These are phyloP conservation scores for Bradypus variegatus DNA, from an alignment of 2,797 vertebrate species.

Conservation along the genomic window DNA sequence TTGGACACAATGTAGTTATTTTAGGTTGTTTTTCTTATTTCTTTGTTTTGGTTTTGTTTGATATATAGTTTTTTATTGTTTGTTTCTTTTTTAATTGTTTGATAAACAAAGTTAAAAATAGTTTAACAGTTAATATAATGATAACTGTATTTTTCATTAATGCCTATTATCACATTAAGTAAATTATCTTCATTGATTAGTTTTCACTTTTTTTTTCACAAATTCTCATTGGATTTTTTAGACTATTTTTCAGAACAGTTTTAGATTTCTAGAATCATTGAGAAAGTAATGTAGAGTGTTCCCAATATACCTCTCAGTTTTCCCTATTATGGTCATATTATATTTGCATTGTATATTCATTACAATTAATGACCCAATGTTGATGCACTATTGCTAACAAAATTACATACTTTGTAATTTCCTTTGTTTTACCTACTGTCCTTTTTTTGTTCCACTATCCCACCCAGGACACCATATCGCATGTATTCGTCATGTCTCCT, in stretches of 20 bases:
- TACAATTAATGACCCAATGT: not conserved
- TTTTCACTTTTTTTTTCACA: not conserved
- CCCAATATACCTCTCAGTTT: not conserved
- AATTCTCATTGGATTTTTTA: not conserved
- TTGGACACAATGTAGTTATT: no score
- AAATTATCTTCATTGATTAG: not conserved
- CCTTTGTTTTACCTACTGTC: not conserved
- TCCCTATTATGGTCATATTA: not conserved
- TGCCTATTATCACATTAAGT: no score
- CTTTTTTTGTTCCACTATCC: not conserved
- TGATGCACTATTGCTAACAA: not conserved
- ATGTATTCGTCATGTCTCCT: not conserved
- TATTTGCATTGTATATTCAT: not conserved
- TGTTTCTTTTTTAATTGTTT: no score
- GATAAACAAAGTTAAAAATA: not conserved
- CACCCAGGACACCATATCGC: not conserved
- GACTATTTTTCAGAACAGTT: not conserved
- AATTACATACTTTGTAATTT: not conserved
- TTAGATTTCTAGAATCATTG: not conserved
- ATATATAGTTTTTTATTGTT: no score
- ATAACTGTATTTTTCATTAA: not conserved
- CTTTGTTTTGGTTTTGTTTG: no score
- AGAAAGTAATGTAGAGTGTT: not conserved
- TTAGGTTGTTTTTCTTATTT: no score
- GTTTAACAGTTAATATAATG: not conserved